Evolutionary conservation across 2,113 vertebrate genomes (phyloP).

Genomic region (Indicator maculatus): DNA sequence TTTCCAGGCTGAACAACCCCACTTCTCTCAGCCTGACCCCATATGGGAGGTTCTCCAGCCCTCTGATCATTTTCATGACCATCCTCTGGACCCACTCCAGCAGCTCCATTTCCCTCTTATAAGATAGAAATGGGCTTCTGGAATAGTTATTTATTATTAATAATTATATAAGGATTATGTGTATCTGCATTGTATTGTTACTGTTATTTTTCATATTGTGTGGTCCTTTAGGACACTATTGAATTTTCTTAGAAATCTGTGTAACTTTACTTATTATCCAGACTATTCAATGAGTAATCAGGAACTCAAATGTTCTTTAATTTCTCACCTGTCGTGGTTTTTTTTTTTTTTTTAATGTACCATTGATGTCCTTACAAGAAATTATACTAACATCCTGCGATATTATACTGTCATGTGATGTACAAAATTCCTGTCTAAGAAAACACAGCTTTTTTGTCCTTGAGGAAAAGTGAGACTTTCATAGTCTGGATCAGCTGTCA

Average conservation of each 20-base stretch:
- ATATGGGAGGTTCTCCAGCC: no score
- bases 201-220: background rate
- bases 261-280: background rate
- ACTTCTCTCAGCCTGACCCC: no score
- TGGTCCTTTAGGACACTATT: background rate
- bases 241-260: background rate
- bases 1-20: no score
- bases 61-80: no score
- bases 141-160: background rate
- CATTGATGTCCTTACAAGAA: background rate
- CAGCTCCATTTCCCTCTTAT: no score
- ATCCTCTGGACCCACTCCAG: no score
- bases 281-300: background rate
- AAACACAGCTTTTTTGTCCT: background rate
- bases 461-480: background rate
- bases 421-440: background rate
- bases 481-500: background rate
- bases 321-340: background rate
- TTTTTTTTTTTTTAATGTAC: background rate
- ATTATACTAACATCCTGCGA: background rate
- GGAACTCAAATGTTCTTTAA: background rate
- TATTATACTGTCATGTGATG: background rate
- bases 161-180: background rate
- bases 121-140: background rate
- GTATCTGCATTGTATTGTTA: background rate